Percentiles rank a stretch among this genome's conserved stretches.
Conservation (phyloP, 2,113 vertebrate species). For the Mobula birostris region DNA sequence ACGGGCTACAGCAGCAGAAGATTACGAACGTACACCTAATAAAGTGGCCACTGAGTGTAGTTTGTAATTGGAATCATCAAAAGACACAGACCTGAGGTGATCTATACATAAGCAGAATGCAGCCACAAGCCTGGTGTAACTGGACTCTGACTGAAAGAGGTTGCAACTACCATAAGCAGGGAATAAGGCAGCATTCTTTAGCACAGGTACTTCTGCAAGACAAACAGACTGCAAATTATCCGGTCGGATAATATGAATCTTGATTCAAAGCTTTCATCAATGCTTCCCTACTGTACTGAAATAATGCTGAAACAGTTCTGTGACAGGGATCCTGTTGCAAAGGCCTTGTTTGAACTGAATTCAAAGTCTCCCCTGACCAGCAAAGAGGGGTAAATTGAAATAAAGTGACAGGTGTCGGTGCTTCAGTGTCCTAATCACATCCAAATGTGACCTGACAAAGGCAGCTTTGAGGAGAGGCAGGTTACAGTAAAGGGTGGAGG, state of each 20-base stretch:
- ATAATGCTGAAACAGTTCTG: conserved; percentile 43
- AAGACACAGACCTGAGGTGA: not conserved
- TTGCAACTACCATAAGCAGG: not conserved
- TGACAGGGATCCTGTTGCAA: conserved; percentile 40
- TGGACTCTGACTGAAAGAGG: not conserved
- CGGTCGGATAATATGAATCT: conserved; percentile 45
- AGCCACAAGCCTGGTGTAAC: not conserved
- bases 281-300: conserved; percentile 50
- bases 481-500: conserved; percentile 31
- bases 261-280: conserved; percentile 50
- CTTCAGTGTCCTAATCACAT: conserved; percentile 22
- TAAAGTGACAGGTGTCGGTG: conserved; percentile 5
- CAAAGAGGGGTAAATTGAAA: conserved; percentile 17
- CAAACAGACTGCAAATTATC: conserved; percentile 27
- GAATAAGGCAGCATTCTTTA: not conserved
- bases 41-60: too few species aligned
- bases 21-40: too few species aligned
- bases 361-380: not conserved
- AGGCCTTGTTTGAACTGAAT: conserved; percentile 33
- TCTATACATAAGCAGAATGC: not conserved
- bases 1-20: too few species aligned
- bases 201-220: not conserved
- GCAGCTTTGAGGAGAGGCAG: not conserved
- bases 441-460: conserved; percentile 35
- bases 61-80: not conserved